phyloP scores from a whole-genome alignment of 2,113 vertebrate species.

The Gulo gulo region DNA sequence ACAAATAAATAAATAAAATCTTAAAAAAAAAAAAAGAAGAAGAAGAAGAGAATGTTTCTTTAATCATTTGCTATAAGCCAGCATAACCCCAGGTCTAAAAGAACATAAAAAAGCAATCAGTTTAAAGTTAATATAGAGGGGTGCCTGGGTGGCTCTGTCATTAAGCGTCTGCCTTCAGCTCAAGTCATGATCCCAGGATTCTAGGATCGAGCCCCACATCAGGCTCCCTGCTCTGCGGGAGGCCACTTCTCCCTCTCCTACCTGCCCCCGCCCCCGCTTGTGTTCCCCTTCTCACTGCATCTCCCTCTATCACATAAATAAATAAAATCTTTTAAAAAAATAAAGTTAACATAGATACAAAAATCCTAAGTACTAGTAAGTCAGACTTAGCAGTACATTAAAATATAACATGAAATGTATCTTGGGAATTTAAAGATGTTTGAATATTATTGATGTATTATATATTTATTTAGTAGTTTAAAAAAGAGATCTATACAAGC shows the following conservation, averaged over 20 bases:
- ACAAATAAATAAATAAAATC: too few relatives aligned
- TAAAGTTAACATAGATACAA: background rate
- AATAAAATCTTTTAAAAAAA: too few relatives aligned
- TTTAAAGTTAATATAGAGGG: background rate
- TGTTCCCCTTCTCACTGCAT: too few relatives aligned
- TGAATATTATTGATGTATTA: background rate
- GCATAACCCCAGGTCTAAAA: background rate
- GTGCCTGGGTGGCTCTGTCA: too few relatives aligned
- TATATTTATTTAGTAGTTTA: background rate
- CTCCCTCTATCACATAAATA: too few relatives aligned
- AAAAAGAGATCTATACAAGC: background rate
- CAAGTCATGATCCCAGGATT: too few relatives aligned
- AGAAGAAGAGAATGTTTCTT: background rate
- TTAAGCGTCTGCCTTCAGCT: too few relatives aligned
- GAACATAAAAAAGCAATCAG: background rate
- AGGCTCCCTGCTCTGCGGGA: too few relatives aligned
- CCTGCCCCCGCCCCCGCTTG: rapidly evolving
- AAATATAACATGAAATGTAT: background rate
- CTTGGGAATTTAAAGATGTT: background rate
- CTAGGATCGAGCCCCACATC: too few relatives aligned
- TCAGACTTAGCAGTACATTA: background rate
- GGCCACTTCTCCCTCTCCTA: too few relatives aligned
- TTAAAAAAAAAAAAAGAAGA: too few relatives aligned
- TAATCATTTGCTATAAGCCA: background rate
- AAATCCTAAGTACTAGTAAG: background rate